phyloP scores from a whole-genome alignment of 2,113 vertebrate genomes.

The Daubentonia madagascariensis region DNA sequence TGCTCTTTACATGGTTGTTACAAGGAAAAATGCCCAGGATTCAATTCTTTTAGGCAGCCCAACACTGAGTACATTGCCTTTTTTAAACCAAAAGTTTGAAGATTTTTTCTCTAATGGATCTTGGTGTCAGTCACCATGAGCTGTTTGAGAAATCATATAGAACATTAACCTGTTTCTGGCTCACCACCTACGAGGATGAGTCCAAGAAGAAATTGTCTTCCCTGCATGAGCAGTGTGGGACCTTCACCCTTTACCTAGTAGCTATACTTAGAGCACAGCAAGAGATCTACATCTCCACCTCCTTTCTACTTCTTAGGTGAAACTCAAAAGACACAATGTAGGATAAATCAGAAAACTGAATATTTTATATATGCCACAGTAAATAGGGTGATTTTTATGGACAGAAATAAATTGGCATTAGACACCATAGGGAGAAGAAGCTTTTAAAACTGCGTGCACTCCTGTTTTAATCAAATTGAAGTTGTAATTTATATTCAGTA shows the following conservation, averaged over 20 bases:
- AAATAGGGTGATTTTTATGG: constrained; percentile 62
- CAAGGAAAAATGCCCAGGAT: neutral
- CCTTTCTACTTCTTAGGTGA: neutral
- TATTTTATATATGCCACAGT: constrained; percentile 72
- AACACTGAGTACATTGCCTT: neutral
- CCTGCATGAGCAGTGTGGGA: neutral
- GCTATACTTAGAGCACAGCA: neutral
- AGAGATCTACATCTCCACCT: neutral
- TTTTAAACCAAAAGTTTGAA: neutral
- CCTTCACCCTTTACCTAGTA: neutral
- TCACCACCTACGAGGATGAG: neutral
- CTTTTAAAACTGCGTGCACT: constrained; percentile 57
- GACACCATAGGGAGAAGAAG: constrained; percentile 45
- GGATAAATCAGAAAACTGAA: constrained; percentile 63
- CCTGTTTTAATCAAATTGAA: constrained; percentile 67
- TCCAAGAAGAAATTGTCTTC: constrained; percentile 13
- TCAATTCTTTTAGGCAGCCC: neutral
- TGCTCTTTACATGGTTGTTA: neutral
- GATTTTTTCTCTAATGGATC: neutral
- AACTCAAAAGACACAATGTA: constrained; percentile 23
- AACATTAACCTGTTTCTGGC: neutral
- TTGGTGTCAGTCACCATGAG: neutral
- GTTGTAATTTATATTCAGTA: constrained; percentile 47
- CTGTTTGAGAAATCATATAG: neutral
- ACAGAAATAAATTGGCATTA: constrained; percentile 56